phyloP scores from a whole-genome alignment of 2,888 invertebrate species.

The Epinotia bilunana region DNA sequence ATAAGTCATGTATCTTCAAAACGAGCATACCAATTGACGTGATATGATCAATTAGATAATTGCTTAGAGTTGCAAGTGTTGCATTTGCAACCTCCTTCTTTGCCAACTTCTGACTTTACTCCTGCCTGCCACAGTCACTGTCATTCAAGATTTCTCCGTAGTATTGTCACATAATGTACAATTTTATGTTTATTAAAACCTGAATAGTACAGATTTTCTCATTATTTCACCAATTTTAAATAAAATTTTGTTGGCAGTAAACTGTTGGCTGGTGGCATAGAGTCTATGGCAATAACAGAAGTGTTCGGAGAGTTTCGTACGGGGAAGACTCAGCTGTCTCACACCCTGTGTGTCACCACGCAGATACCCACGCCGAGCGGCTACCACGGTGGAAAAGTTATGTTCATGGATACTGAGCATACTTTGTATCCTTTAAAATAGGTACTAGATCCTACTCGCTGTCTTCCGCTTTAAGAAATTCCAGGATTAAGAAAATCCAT shows the following conservation, averaged over 20 bases:
- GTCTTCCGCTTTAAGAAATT: not conserved
- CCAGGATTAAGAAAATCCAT: no score
- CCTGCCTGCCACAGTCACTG: no score
- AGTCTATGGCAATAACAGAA: slow-evolving; percentile 94
- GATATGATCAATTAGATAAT: no score
- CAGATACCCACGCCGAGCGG: slow-evolving; percentile 88
- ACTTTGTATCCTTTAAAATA: slow-evolving; percentile 89
- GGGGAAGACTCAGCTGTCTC: slow-evolving; percentile 92
- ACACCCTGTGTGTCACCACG: slow-evolving; percentile 91
- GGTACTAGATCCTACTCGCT: not conserved
- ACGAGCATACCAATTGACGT: no score
- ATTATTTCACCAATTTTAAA: no score
- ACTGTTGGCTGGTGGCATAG: slow-evolving; percentile 90
- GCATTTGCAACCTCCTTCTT: no score
- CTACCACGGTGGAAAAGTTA: slow-evolving; percentile 91
- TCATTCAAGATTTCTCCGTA: no score
- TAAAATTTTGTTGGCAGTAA: slow-evolving; percentile 82
- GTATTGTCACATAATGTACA: no score
- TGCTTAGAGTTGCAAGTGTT: no score
- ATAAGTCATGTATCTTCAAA: not conserved
- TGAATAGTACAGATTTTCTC: no score
- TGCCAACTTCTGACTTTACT: no score
- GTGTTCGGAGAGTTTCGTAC: slow-evolving; percentile 93
- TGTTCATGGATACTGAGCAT: slow-evolving; percentile 92
- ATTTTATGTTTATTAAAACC: no score